Percentiles rank a stretch among this genome's conserved stretches.
Conservation (phyloP, 2,888 invertebrate species). For the Philhelius pedissequus region DNA sequence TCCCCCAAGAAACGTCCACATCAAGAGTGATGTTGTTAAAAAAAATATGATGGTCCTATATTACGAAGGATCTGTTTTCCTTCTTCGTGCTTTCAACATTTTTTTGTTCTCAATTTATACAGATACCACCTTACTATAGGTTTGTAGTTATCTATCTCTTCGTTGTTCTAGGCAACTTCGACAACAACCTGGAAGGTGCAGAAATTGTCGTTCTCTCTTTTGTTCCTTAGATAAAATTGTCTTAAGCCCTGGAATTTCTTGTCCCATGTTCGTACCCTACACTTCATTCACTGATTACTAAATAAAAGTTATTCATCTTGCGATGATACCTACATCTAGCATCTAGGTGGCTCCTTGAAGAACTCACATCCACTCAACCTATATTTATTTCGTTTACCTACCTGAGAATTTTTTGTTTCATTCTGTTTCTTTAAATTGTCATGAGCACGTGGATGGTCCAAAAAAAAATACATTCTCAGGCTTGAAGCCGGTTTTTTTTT, state of each 20-base stretch:
- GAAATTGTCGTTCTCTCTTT: conserved; percentile 20
- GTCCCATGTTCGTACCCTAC: neutral
- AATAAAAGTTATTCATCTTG: conserved; percentile 55
- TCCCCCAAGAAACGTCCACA: too few relatives aligned
- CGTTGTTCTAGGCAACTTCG: neutral
- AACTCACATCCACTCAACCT: conserved; percentile 56
- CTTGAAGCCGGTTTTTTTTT: neutral
- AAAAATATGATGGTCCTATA: too few relatives aligned
- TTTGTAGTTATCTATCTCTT: neutral
- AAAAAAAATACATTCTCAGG: conserved; percentile 3
- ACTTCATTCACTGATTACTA: conserved; percentile 38
- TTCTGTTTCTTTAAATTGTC: conserved; percentile 59
- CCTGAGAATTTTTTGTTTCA: conserved; percentile 47
- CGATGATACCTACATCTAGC: neutral
- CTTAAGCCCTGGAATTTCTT: conserved; percentile 7
- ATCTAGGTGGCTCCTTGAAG: conserved; percentile 27
- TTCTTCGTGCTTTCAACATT: neutral
- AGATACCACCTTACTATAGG: neutral
- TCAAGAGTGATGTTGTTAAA: too few relatives aligned
- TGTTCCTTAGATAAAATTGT: conserved; percentile 50
- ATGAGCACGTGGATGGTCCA: conserved; percentile 59
- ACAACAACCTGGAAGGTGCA: conserved; percentile 48
- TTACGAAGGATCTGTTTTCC: too few relatives aligned
- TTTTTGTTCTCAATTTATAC: neutral
- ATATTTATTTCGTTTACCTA: conserved; percentile 61